A percentile compares a stretch with the other conserved stretches of the same genome.
Evolutionary conservation across 2,888 invertebrate genomes (phyloP).

Genomic region (Agrypnus murinus): DNA sequence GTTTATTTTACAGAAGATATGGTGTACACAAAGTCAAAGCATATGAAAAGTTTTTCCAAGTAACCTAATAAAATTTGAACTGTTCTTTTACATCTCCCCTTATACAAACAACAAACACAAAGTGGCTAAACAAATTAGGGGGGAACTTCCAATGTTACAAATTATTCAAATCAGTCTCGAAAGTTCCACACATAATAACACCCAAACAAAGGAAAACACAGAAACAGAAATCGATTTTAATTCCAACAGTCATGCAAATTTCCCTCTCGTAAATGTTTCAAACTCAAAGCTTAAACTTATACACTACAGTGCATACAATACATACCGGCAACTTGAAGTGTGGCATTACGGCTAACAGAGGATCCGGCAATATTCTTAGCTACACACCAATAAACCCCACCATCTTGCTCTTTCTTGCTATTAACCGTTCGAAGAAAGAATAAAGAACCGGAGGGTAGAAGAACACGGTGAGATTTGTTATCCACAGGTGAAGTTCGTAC

Average conservation of each 20-base stretch:
- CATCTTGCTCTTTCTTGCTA: slow-evolving; percentile 95
- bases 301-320: slow-evolving; percentile 53
- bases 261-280: too few relatives aligned
- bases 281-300: not conserved
- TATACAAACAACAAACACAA: too few relatives aligned
- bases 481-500: slow-evolving; percentile 85
- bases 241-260: slow-evolving; percentile 20
- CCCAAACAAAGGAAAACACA: slow-evolving; percentile 30
- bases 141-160: too few relatives aligned
- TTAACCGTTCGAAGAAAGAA: slow-evolving; percentile 96
- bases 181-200: slow-evolving; percentile 9
- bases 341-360: slow-evolving; percentile 93
- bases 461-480: slow-evolving; percentile 90
- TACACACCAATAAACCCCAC: slow-evolving; percentile 98
- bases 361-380: slow-evolving; percentile 93
- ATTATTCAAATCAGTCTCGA: slow-evolving; percentile 26
- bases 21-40: too few relatives aligned
- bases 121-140: too few relatives aligned
- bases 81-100: too few relatives aligned
- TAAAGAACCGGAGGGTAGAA: slow-evolving; percentile 92
- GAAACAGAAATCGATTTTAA: slow-evolving; percentile 22
- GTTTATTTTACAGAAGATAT: too few relatives aligned
- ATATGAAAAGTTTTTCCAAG: too few relatives aligned
- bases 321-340: slow-evolving; percentile 95
- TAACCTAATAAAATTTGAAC: too few relatives aligned